These are phyloP conservation scores for Oeneis ivallda DNA, from an alignment of 2,888 invertebrate genomes.

Conservation along the genomic window DNA sequence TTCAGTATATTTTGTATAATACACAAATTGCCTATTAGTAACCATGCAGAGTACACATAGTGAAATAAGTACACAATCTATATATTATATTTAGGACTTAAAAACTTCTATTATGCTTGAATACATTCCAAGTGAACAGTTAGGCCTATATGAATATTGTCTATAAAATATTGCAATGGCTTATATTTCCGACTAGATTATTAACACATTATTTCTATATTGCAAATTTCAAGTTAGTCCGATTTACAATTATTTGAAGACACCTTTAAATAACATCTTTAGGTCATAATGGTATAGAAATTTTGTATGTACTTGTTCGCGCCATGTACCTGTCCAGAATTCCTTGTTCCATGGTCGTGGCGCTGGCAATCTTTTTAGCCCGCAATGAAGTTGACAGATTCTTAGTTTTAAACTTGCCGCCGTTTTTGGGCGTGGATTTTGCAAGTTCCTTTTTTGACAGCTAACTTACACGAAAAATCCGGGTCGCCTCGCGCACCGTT, in stretches of 20 bases:
- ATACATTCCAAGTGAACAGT: slow-evolving; percentile 35
- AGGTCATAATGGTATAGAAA: background rate
- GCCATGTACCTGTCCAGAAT: no score
- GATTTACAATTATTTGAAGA: slow-evolving; percentile 18
- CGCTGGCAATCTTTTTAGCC: no score
- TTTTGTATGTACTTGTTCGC: slow-evolving; percentile 2
- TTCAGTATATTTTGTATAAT: slow-evolving; percentile 62
- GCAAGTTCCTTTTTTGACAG: no score
- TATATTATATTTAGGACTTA: slow-evolving; percentile 43
- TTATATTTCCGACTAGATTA: slow-evolving; percentile 79
- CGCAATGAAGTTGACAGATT: no score
- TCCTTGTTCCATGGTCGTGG: no score
- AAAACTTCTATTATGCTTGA: slow-evolving; percentile 37
- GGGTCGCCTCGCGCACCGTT: no score
- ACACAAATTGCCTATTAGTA: slow-evolving; percentile 53
- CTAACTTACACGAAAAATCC: no score
- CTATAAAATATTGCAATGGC: slow-evolving; percentile 76
- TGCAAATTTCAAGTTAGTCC: slow-evolving; percentile 46
- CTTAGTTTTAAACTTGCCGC: no score
- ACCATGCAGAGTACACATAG: slow-evolving; percentile 58
- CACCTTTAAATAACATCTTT: background rate
- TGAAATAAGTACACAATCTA: slow-evolving; percentile 41
- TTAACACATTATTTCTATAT: slow-evolving; percentile 72
- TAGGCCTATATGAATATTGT: slow-evolving; percentile 41
- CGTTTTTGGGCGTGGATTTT: no score